phyloP scores from a whole-genome alignment of 2,113 vertebrate species.

The Macquaria australasica region DNA sequence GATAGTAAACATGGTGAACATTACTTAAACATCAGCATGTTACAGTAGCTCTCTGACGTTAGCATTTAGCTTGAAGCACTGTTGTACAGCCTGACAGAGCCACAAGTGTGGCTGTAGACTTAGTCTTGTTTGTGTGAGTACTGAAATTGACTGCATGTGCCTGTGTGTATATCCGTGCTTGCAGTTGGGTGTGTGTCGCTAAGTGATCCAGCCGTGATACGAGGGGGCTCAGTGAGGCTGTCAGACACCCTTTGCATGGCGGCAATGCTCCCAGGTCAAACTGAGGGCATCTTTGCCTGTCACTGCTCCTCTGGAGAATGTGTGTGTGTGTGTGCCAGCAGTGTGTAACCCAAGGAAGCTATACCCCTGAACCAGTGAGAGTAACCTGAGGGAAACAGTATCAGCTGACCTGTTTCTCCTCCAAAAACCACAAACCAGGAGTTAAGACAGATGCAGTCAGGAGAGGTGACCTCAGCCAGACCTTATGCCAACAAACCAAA shows the following conservation, averaged over 20 bases:
- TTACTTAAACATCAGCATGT: neutral
- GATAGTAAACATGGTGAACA: neutral
- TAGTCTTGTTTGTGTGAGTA: neutral
- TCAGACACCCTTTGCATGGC: conserved; percentile 57
- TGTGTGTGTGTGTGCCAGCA: conserved; percentile 9
- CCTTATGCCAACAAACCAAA: conserved; percentile 70
- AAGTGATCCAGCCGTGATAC: conserved; percentile 42
- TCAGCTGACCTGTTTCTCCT: conserved; percentile 45
- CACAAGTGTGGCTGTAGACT: neutral
- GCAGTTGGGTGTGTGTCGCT: conserved; percentile 22
- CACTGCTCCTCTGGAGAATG: conserved; percentile 43
- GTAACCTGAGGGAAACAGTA: conserved; percentile 38
- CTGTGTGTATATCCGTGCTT: conserved; percentile 24
- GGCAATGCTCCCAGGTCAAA: conserved; percentile 63
- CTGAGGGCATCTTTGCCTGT: conserved; percentile 61
- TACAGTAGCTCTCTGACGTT: neutral
- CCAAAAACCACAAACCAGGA: conserved; percentile 46
- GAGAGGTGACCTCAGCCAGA: conserved; percentile 74
- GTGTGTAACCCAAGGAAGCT: conserved; percentile 30
- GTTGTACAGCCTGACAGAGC: neutral
- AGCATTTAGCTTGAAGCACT: neutral
- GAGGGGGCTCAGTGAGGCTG: conserved; percentile 54
- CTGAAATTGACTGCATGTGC: neutral
- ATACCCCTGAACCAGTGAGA: conserved; percentile 40
- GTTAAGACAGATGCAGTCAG: conserved; percentile 66